Conservation (phyloP, 1,140 invertebrate species). For the Frieseomelitta varia region DNA sequence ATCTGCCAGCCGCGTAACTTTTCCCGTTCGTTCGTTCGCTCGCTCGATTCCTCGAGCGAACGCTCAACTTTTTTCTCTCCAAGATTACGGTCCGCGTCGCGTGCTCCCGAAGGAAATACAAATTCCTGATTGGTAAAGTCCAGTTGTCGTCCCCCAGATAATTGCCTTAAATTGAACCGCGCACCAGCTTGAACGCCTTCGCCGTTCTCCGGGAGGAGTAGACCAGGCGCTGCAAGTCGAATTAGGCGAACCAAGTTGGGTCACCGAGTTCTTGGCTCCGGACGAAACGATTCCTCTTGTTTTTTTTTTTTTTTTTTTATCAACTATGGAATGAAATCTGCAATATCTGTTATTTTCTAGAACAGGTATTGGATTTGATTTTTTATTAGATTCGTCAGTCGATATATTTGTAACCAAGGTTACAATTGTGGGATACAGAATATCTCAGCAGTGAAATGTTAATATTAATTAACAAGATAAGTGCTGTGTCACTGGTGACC, state of each 20-base stretch:
- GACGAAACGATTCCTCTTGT: conserved; percentile 33
- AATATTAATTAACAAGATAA: too few species aligned
- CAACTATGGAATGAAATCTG: not conserved
- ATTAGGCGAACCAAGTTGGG: conserved; percentile 72
- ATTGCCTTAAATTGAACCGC: conserved; percentile 70
- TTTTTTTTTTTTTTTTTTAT: not conserved
- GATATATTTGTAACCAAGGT: too few species aligned
- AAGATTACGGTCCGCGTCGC: conserved; percentile 41
- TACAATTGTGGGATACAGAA: too few species aligned
- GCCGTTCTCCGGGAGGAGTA: conserved; percentile 40
- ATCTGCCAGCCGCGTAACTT: conserved; percentile 40
- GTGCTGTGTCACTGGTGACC: too few species aligned
- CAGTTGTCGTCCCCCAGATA: conserved; percentile 61
- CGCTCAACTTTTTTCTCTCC: conserved; percentile 36
- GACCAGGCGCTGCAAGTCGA: conserved; percentile 60
- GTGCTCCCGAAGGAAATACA: conserved; percentile 60
- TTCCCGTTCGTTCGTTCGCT: not conserved
- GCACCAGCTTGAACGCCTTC: conserved; percentile 58
- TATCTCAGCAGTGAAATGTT: too few species aligned
- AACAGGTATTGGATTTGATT: not conserved
- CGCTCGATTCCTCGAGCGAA: not conserved
- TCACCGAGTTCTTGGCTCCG: conserved; percentile 49
- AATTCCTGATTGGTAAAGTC: conserved; percentile 67
- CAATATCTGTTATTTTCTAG: not conserved
- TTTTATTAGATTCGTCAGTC: not conserved